Evolutionary conservation across 2,888 invertebrate species (phyloP).

Genomic region (Epirrhoe tristata): DNA sequence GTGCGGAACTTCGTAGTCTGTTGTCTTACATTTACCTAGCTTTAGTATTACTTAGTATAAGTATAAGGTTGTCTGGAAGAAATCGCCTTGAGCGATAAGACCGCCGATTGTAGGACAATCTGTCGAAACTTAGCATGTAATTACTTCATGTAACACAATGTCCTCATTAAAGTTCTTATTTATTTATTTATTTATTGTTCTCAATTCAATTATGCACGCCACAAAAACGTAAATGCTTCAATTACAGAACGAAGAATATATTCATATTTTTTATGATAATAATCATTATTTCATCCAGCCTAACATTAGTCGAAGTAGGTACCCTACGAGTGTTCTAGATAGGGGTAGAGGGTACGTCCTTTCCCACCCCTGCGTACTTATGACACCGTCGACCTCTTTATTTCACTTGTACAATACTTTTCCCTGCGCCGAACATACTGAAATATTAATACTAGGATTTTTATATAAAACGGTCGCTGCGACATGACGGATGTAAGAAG

Average conservation of each 20-base stretch:
- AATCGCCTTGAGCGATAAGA: too few relatives aligned
- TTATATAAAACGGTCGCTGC: neutral
- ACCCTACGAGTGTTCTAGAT: slow-evolving; percentile 1
- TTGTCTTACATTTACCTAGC: too few relatives aligned
- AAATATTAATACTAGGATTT: slow-evolving; percentile 19
- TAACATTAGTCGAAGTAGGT: neutral
- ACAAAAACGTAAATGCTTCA: neutral
- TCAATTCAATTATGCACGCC: neutral
- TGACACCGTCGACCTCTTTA: slow-evolving; percentile 27
- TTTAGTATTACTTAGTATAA: too few relatives aligned
- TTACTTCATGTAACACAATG: too few relatives aligned
- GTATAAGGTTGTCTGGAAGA: too few relatives aligned
- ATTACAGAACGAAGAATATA: neutral
- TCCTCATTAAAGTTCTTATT: too few relatives aligned
- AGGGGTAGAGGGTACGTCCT: slow-evolving; percentile 21
- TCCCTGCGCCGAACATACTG: slow-evolving; percentile 15
- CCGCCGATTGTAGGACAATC: too few relatives aligned
- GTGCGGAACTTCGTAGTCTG: too few relatives aligned
- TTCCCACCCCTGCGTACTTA: slow-evolving; percentile 4
- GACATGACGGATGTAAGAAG: neutral
- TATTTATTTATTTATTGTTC: too few relatives aligned
- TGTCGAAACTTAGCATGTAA: too few relatives aligned
- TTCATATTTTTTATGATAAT: neutral
- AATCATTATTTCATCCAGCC: neutral
- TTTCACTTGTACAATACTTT: slow-evolving; percentile 24